Conservation (phyloP, 2,113 vertebrate genomes). For the Hypanus sabinus region DNA sequence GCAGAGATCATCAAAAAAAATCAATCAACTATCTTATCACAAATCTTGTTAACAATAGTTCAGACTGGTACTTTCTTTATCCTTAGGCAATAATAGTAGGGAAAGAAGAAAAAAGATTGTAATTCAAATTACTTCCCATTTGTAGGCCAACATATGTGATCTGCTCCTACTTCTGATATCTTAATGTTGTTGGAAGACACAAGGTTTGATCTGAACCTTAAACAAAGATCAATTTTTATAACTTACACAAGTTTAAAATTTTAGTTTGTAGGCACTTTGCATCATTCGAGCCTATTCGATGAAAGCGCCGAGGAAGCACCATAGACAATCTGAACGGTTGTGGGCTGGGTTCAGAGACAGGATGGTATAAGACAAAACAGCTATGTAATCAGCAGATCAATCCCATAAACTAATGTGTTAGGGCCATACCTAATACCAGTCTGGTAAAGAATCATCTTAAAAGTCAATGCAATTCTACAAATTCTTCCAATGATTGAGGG, state of each 20-base stretch:
- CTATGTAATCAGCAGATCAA: slow-evolving; percentile 50
- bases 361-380: slow-evolving; percentile 46
- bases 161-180: too few relatives aligned
- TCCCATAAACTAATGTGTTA: not conserved
- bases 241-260: not conserved
- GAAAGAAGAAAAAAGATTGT: not conserved
- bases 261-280: not conserved
- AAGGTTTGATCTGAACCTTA: not conserved
- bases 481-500: slow-evolving; percentile 89
- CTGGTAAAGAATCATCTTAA: not conserved
- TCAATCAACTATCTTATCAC: not conserved
- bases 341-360: not conserved
- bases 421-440: not conserved
- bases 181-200: not conserved
- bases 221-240: not conserved
- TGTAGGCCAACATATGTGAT: too few relatives aligned
- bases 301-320: not conserved
- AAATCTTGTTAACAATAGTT: not conserved
- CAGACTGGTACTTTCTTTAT: not conserved
- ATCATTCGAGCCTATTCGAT: not conserved
- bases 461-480: slow-evolving; percentile 84
- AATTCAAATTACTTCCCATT: not conserved
- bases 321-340: not conserved
- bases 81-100: not conserved
- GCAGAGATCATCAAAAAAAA: not conserved